phyloP scores from a whole-genome alignment of 2,888 invertebrate genomes.

The Scaptomyza flava region DNA sequence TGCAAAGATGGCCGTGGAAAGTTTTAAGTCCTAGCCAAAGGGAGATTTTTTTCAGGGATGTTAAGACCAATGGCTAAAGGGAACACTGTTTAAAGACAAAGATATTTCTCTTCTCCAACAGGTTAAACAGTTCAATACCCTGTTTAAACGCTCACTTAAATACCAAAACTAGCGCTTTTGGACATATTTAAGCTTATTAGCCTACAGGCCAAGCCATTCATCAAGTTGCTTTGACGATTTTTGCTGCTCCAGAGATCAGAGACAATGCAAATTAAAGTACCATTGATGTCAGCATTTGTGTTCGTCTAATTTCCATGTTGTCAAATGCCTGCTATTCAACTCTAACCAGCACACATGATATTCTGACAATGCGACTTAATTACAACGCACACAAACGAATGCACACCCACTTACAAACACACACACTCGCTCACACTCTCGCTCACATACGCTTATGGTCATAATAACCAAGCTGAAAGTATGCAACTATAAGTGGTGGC shows the following conservation, averaged over 20 bases:
- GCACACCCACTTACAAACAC: not conserved
- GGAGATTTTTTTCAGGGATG: not conserved
- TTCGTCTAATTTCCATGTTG: conserved; percentile 47
- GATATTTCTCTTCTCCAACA: no score
- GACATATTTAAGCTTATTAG: not conserved
- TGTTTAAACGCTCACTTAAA: no score
- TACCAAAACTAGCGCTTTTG: no score
- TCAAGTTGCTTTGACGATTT: not conserved
- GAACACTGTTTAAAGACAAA: no score
- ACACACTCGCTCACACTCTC: conserved; percentile 17
- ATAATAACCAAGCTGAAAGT: conserved; percentile 45
- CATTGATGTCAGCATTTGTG: conserved; percentile 43
- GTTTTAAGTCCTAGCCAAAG: not conserved
- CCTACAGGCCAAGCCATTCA: not conserved
- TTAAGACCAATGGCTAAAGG: no score
- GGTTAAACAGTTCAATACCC: no score
- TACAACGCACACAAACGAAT: conserved; percentile 36
- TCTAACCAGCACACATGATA: conserved; percentile 7
- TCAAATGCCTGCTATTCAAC: conserved; percentile 8
- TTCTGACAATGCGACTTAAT: conserved; percentile 68
- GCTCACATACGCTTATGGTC: conserved; percentile 21
- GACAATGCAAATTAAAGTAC: conserved; percentile 34
- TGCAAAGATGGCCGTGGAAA: no score
- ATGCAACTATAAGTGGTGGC: conserved; percentile 35
- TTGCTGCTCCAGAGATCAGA: conserved; percentile 6